Evolutionary conservation across 2,888 invertebrate species (phyloP), one percentile per base, ranked within the genome.

Genomic region (Ptychoptera albimana): DNA sequence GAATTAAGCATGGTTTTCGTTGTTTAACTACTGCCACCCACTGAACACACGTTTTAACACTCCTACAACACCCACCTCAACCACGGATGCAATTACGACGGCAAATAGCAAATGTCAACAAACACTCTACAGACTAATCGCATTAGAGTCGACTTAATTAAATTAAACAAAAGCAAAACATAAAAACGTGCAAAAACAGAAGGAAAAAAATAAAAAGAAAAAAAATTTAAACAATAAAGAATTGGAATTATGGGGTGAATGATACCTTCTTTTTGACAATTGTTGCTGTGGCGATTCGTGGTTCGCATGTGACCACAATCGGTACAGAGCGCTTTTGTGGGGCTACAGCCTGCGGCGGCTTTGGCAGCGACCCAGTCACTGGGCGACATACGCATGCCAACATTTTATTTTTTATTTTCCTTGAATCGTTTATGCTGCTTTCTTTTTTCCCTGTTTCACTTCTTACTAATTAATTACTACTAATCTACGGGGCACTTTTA

Each of bases 361-460:
- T 64, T 50, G 66, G 63, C 54, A 65, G 55, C 53, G 63, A 60
- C 48, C 65, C 60, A 48, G 63, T 63, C 37, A 65, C 66, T 50
- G 64, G 64, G 50, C 65, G 66, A 56, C 64, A 65, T 48, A 65
- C 64, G 52, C 64, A 65, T 47, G 65, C 61, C 51, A 65, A 54
- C 64, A 65, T 65, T 42, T 42, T 53, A 15, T 30, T 11, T 43
- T 13, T 11, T 38, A 23, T 15, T 7, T 7, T 23, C 23, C 23
- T 23, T 23, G 7, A 23, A 5, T 23, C 23, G 7, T 7, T 23
- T 23, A 5, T 23, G 3, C 7, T 23, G 37, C 37, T 42, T 34
- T 34, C 12, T 32, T 44, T 44, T 31, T 8, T 30, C 11, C 35
- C 36, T 40, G 23, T 23, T 30, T 39, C 13, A n/a, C 7, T 29